These are phyloP conservation scores for Himalopsyche tibetana DNA, from an alignment of 2,888 invertebrate species.

Conservation along the genomic window DNA sequence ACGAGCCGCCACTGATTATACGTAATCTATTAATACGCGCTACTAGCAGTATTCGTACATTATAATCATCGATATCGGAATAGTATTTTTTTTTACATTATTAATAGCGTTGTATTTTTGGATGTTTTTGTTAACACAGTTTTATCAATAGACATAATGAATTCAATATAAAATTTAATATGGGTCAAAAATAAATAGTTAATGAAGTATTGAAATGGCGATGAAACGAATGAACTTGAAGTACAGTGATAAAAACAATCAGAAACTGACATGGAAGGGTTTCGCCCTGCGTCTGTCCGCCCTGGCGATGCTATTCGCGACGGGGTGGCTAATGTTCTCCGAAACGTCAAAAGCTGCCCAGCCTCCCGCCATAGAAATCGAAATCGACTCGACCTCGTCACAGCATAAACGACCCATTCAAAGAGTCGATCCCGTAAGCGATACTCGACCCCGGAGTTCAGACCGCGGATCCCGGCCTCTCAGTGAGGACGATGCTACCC, in stretches of 20 bases:
- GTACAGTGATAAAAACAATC: neutral
- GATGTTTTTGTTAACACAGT: neutral
- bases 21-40: neutral
- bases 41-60: neutral
- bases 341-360: conserved; percentile 35
- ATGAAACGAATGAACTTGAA: conserved; percentile 39
- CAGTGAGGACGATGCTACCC: neutral
- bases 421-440: neutral
- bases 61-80: neutral
- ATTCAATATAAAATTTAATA: conserved; percentile 23
- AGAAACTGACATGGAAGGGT: conserved; percentile 9
- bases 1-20: too few relatives aligned
- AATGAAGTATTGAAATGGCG: conserved; percentile 55
- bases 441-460: conserved; percentile 8
- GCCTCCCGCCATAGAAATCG: conserved; percentile 29
- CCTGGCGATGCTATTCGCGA: conserved; percentile 47
- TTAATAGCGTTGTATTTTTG: neutral
- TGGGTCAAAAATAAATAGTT: conserved; percentile 47
- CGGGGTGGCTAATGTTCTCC: conserved; percentile 54
- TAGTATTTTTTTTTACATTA: neutral
- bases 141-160: neutral
- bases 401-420: conserved; percentile 42
- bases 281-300: conserved; percentile 45
- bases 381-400: conserved; percentile 39
- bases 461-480: neutral